Percentiles rank a stretch among this genome's conserved stretches.
phyloP scores from a whole-genome alignment of 2,888 invertebrate genomes.

The Tortricodes alternella region DNA sequence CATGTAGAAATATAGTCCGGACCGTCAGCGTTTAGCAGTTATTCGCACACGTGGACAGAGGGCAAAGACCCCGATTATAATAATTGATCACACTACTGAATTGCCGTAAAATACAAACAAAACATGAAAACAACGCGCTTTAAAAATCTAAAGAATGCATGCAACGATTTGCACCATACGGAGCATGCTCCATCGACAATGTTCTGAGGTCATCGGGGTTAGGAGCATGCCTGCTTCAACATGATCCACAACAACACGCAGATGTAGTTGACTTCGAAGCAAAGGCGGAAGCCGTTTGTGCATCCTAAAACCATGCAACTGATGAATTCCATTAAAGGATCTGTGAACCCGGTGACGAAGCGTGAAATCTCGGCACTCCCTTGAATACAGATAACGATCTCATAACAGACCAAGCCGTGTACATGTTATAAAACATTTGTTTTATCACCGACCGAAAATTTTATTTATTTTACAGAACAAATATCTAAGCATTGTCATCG shows the following conservation, averaged over 20 bases:
- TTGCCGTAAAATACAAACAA: slow-evolving; percentile 16
- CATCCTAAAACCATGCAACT: slow-evolving; percentile 24
- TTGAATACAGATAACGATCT: slow-evolving; percentile 22
- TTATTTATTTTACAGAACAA: too few relatives aligned
- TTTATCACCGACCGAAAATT: slow-evolving; percentile 11
- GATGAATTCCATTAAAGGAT: slow-evolving; percentile 27
- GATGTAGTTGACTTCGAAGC: slow-evolving; percentile 9
- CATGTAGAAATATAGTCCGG: slow-evolving; percentile 39
- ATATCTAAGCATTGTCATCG: background rate
- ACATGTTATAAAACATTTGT: background rate
- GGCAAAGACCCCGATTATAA: slow-evolving; percentile 57
- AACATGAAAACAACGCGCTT: slow-evolving; percentile 19
- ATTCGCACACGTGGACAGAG: slow-evolving; percentile 62
- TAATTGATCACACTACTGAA: slow-evolving; percentile 47
- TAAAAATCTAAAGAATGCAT: background rate
- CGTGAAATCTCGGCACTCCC: slow-evolving; percentile 27
- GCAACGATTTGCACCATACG: background rate
- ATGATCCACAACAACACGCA: background rate
- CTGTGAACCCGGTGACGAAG: slow-evolving; percentile 25
- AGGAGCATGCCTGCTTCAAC: background rate
- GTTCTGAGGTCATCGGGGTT: background rate
- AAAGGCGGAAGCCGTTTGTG: slow-evolving; percentile 9
- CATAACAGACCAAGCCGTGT: slow-evolving; percentile 14
- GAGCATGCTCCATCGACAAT: background rate
- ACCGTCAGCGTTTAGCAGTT: slow-evolving; percentile 66